Evolutionary conservation across 2,113 vertebrate genomes (phyloP).

Genomic region (Mesocricetus auratus): DNA sequence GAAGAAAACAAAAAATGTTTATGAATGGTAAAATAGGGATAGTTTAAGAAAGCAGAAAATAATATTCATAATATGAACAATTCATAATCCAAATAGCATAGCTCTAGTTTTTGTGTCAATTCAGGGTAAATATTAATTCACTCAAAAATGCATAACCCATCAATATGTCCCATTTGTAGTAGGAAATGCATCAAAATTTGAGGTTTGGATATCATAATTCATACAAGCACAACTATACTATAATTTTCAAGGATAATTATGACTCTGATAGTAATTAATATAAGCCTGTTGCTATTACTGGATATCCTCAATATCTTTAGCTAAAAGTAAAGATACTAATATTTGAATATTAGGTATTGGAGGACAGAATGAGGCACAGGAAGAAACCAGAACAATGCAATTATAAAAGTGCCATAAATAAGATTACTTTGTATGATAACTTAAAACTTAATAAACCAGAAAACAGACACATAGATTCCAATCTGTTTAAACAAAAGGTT

Average conservation of each 20-base stretch:
- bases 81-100: background rate
- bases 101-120: background rate
- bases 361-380: background rate
- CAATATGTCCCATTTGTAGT: background rate
- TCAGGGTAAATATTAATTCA: background rate
- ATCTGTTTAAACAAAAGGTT: background rate
- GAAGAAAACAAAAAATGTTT: background rate
- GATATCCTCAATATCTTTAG: conserved; percentile 6
- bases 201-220: background rate
- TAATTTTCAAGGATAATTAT: background rate
- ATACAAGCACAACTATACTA: background rate
- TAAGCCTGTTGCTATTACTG: background rate
- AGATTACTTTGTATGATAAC: too few relatives aligned
- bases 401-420: background rate
- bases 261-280: background rate
- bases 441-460: background rate
- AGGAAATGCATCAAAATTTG: conserved; percentile 36
- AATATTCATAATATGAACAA: background rate
- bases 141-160: conserved; percentile 20
- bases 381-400: background rate
- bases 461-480: background rate
- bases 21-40: background rate
- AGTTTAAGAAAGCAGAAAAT: background rate
- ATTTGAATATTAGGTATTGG: background rate
- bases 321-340: background rate